Evolutionary conservation across 1,140 invertebrate species (phyloP).

Genomic region (Globodera rostochiensis): DNA sequence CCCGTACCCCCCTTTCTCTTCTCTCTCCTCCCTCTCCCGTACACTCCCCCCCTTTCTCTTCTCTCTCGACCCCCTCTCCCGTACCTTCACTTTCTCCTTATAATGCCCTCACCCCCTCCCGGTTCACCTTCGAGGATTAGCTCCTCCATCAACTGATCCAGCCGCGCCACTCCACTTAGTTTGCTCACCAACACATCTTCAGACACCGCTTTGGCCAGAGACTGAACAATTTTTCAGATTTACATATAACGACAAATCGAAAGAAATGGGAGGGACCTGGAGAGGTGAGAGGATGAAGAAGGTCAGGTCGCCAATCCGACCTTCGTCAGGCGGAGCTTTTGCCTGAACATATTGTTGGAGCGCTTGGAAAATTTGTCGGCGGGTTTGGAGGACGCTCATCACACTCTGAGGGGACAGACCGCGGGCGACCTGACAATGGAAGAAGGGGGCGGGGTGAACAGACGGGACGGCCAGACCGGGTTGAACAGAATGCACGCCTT

Average conservation of each 20-base stretch:
- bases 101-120: no score
- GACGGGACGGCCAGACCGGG: constrained; percentile 35
- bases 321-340: constrained; percentile 44
- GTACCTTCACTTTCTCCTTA: no score
- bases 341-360: constrained; percentile 51
- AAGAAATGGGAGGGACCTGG: constrained; percentile 42
- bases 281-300: constrained; percentile 62
- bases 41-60: no score
- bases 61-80: no score
- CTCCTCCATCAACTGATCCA: constrained; percentile 63
- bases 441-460: neutral
- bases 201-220: constrained; percentile 60
- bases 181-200: constrained; percentile 64
- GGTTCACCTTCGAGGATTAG: constrained; percentile 57
- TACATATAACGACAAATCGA: constrained; percentile 11
- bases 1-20: no score
- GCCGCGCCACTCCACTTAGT: constrained; percentile 58
- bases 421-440: constrained; percentile 29
- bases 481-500: constrained; percentile 65
- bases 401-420: constrained; percentile 52
- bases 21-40: no score
- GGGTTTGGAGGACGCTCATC: constrained; percentile 58
- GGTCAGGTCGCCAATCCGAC: constrained; percentile 60
- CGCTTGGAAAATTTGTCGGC: constrained; percentile 58
- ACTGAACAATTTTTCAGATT: constrained; percentile 43